Conservation (phyloP, 2,113 vertebrate species). For the Balaeniceps rex region DNA sequence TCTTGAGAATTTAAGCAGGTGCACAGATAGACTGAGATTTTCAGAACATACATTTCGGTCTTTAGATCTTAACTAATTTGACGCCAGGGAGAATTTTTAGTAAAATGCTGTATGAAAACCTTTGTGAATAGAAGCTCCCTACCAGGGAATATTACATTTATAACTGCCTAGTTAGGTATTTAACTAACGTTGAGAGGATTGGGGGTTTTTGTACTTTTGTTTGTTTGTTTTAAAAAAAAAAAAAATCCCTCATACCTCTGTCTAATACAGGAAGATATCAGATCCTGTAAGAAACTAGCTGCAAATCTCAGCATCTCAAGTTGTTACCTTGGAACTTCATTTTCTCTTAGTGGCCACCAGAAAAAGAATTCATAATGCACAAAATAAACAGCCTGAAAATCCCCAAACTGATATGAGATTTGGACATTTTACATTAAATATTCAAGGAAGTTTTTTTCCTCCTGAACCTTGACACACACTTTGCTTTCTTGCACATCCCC, state of each 20-base stretch:
- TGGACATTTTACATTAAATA: not conserved
- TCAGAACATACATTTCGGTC: not conserved
- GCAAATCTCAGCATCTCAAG: not conserved
- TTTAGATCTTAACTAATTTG: not conserved
- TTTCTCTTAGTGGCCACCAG: not conserved
- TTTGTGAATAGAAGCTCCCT: not conserved
- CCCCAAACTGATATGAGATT: not conserved
- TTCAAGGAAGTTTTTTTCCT: not conserved
- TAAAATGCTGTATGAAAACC: not conserved
- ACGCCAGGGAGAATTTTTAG: not conserved
- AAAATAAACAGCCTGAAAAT: not conserved
- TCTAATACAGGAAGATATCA: not conserved
- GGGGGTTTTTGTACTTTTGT: not conserved
- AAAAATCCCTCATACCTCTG: not conserved
- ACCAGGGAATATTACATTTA: not conserved
- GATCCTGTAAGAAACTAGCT: not conserved
- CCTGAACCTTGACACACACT: not conserved
- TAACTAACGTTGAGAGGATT: not conserved
- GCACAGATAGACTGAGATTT: not conserved
- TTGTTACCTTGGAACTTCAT: not conserved
- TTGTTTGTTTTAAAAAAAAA: not conserved
- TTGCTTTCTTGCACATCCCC: not conserved
- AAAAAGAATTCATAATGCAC: not conserved
- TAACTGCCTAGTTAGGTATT: not conserved
- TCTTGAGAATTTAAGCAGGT: not conserved